Conservation (phyloP, 2,113 vertebrate species). For the Caranx ignobilis region DNA sequence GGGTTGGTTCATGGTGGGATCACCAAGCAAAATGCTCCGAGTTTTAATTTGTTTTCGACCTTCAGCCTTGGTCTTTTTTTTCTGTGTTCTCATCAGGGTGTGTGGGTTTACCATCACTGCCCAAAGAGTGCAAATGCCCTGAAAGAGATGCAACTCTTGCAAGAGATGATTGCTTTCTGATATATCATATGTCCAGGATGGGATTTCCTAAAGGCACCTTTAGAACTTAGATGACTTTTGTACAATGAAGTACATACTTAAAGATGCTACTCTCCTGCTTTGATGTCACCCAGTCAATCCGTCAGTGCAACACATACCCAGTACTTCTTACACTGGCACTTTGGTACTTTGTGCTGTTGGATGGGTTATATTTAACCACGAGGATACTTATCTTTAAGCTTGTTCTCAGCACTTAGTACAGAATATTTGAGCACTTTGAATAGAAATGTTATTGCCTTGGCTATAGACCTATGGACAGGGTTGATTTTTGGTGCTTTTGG, state of each 20-base stretch:
- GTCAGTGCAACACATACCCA: conserved; percentile 47
- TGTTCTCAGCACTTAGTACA: conserved; percentile 68
- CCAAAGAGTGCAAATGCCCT: conserved; percentile 36
- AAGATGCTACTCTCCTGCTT: conserved; percentile 44
- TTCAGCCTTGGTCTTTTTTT: conserved; percentile 9
- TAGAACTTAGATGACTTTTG: conserved; percentile 36
- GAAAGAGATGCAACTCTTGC: conserved; percentile 46
- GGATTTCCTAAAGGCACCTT: conserved; percentile 75
- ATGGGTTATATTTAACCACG: conserved; percentile 50
- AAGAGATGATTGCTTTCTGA: conserved; percentile 51
- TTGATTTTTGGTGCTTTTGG: conserved; percentile 71
- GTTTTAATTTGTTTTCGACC: conserved; percentile 41
- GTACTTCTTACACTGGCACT: conserved; percentile 55
- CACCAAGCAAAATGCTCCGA: conserved; percentile 32
- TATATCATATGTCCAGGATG: conserved; percentile 45
- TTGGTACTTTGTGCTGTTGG: conserved; percentile 64
- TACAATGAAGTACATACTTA: conserved; percentile 36
- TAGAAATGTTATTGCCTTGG: conserved; percentile 61
- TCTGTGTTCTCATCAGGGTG: conserved; percentile 19
- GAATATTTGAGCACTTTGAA: conserved; percentile 74
- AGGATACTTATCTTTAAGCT: conserved; percentile 38
- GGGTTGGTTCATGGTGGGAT: conserved; percentile 44
- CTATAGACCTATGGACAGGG: conserved; percentile 33
- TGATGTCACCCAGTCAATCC: conserved; percentile 44
- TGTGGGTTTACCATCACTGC: conserved; percentile 25